Conservation (phyloP, 2,113 vertebrate species). For the Urocolius indicus region DNA sequence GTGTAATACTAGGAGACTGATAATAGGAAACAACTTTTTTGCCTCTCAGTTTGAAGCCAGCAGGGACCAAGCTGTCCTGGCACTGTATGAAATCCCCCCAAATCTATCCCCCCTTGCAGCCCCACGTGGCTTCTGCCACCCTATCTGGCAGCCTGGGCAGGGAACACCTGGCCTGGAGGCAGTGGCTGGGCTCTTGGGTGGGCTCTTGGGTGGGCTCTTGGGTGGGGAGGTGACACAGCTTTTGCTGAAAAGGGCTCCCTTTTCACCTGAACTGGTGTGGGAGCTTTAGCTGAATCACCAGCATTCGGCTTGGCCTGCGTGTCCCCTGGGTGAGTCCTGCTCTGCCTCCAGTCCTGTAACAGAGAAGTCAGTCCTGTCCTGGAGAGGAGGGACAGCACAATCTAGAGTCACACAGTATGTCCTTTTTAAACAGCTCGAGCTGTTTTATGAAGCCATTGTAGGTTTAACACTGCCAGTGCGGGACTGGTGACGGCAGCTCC, state of each 20-base stretch:
- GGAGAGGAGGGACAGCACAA: background rate
- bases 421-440: background rate
- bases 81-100: background rate
- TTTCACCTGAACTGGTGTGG: background rate
- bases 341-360: background rate
- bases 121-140: background rate
- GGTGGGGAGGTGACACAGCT: background rate
- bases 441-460: background rate
- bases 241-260: background rate
- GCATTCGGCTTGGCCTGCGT: rapidly evolving
- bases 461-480: background rate
- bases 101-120: background rate
- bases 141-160: background rate
- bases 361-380: background rate
- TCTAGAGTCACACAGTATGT: background rate
- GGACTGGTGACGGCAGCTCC: background rate
- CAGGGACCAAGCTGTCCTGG: background rate
- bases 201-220: background rate
- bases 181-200: background rate
- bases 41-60: rapidly evolving
- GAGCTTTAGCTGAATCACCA: background rate
- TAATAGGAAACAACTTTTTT: rapidly evolving
- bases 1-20: background rate
- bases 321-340: background rate
- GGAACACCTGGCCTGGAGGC: rapidly evolving